Evolutionary conservation across 2,113 vertebrate genomes (phyloP).

Genomic region (Syrmaticus mikado): DNA sequence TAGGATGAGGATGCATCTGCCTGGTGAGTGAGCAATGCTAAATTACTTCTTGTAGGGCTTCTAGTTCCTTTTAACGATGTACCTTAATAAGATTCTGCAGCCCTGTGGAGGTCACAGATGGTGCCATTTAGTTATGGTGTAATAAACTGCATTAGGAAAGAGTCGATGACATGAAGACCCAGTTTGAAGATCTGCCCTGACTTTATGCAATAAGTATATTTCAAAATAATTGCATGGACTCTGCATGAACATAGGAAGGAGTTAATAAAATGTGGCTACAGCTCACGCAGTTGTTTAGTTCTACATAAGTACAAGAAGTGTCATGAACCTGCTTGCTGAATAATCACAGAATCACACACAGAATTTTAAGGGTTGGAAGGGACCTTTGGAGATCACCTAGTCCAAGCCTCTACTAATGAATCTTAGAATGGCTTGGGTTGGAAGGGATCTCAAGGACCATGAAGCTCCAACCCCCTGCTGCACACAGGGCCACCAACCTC

Average conservation of each 20-base stretch:
- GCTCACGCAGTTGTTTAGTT: neutral
- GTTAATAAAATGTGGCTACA: constrained; percentile 1
- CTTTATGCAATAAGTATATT: neutral
- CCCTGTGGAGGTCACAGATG: neutral
- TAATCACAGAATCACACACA: neutral
- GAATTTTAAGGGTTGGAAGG: too few species aligned
- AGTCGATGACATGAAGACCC: neutral
- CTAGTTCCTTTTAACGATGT: neutral
- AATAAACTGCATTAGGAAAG: neutral
- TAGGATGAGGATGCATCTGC: neutral
- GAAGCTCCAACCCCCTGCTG: too few species aligned
- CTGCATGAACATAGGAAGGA: neutral
- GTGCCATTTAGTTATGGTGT: neutral
- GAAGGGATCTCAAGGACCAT: too few species aligned
- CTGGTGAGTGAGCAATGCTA: neutral
- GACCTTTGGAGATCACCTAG: too few species aligned
- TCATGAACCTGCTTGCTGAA: neutral
- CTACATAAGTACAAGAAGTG: neutral
- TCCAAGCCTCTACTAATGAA: too few species aligned
- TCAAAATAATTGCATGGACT: neutral
- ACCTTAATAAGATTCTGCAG: neutral
- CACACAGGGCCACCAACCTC: too few species aligned
- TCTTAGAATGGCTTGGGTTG: too few species aligned
- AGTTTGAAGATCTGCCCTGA: neutral
- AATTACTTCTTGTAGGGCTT: neutral